A percentile compares a stretch with the other conserved stretches of the same genome.
These are phyloP conservation scores for Catocala sponsa DNA, from an alignment of 2,888 invertebrate genomes.

Conservation along the genomic window DNA sequence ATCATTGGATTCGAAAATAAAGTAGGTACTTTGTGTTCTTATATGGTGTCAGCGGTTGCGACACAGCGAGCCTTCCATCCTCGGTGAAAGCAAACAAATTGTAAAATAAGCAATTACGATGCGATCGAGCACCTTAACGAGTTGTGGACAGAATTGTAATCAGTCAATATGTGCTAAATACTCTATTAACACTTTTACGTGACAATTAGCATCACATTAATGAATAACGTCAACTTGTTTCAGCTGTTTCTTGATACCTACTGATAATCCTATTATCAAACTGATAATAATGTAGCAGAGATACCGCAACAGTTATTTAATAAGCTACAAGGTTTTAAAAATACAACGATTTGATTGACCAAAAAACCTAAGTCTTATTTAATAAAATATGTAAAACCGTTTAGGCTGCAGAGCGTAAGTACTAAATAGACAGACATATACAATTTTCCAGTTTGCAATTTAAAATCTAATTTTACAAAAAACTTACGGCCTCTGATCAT, in stretches of 20 bases:
- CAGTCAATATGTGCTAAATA: constrained; percentile 32
- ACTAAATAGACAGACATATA: no score
- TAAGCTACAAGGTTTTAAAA: no score
- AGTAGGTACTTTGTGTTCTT: constrained; percentile 54
- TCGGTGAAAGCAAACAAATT: constrained; percentile 82
- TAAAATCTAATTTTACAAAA: no score
- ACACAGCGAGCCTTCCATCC: constrained; percentile 65
- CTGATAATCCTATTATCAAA: constrained; percentile 28
- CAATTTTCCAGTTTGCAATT: no score
- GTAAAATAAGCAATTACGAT: constrained; percentile 65
- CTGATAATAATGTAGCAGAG: constrained; percentile 18
- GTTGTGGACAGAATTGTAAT: constrained; percentile 36
- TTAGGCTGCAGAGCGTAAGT: no score
- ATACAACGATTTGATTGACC: no score
- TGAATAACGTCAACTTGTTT: not conserved
- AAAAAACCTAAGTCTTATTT: no score
- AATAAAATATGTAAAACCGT: no score
- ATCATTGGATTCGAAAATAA: constrained; percentile 57
- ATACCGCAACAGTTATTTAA: not conserved
- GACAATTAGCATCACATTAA: constrained; percentile 15
- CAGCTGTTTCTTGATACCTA: constrained; percentile 7
- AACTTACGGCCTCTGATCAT: constrained; percentile 18
- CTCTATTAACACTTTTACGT: constrained; percentile 29
- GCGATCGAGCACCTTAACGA: constrained; percentile 44
- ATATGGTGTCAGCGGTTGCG: constrained; percentile 67